Evolutionary conservation across 2,797 vertebrate genomes (phyloP), one percentile per base, ranked within the genome.

Genomic region (Ptychadena robeensis): DNA sequence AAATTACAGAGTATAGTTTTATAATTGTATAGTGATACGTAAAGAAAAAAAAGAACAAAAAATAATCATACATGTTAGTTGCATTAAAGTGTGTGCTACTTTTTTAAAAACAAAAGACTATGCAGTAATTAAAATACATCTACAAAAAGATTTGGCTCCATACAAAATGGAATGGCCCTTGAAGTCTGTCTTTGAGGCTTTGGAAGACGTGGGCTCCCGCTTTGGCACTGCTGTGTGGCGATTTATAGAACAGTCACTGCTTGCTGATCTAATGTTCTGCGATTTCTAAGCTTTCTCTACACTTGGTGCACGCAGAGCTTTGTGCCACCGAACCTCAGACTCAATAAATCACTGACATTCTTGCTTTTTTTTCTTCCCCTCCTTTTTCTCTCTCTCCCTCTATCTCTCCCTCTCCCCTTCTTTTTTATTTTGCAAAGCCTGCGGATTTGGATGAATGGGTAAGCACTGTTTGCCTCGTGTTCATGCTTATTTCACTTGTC

Each of bases 361-460:
- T 66, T 44, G 34, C 32, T 48, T 30, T 48, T 76, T 40, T 69
- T 53, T 61, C 9, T 28, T 28, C 25, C 59, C 6, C 25, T 61
- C 10, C 25, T 28, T 27, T 76, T 7, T 18, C 11, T 59, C 32
- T 34, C 28, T 86, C 85, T 86, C 71, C 63, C 37, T 14, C 27
- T 22, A 34, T 80, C 28, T 61, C 44, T 63, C 27, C 63, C 77
- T 82, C 86, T 86, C 81, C 84, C 85, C 86, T 86, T 88, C 70
- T 87, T 74, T 73, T 85, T 74, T 59, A 87, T 87, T 88, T 85
- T 88, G 87, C 89, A 89, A 84, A 97, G 94, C 93, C 93, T 90
- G 93, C 80, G 86, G 94, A 96, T 94, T 91, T 96, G 90, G 91
- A 95, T 83, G 91, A 93, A 87, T 93, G 91, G 94, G 94, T 96